Base-by-base conservation (phyloP, 64 coral and sea anemone genomes). In the Montipora capricornis region DNA sequence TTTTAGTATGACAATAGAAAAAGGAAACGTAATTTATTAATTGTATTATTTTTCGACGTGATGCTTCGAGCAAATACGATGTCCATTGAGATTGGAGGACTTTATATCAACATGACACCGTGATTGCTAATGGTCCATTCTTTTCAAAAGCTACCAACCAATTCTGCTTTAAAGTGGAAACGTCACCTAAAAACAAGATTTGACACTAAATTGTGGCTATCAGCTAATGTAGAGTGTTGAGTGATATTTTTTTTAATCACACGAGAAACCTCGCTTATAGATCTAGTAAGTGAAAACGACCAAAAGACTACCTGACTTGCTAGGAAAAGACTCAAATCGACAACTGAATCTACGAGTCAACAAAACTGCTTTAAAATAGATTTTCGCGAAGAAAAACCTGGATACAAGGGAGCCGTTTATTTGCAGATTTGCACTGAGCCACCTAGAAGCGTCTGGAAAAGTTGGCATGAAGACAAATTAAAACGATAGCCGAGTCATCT, bases 81-180 rank as follows among this genome's bases (percentile, higher is more conserved):
- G 47, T 71, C 82, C 82, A 86, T 19, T 86, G 2, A 73, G 16
- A 86, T 71, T 71, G 19, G 17, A 69, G 17, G 19, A 11, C 62
- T 64, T 2, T 86, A 71, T 86, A 86, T 86, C 82, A 71, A 73
- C 16, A 50, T 86, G 82, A 86, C 66, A 73, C 82, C 46, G 44
- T 15, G 6, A 47, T 2, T 3, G 14, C 62, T 84, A 68, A 84
- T 84, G 26, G 51, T 59, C 66, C 47, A 86, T 86, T 86, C 47
- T 49, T 71, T 73, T 73, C 44, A 73, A 66, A 48, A 20, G 20
- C 19, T 9, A 68, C 66, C 44, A 84, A 68, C 66, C 44, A 84
- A 84, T 84, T 84, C 61, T 84, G 60, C 60, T 84, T 68, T 69
- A 49, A 86, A 86, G 82, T 22, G 16, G 66, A 70, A 19, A 50